These are phyloP conservation scores for Lamellibrachia luymesi DNA, from an alignment of 1,140 invertebrate genomes.

Conservation along the genomic window DNA sequence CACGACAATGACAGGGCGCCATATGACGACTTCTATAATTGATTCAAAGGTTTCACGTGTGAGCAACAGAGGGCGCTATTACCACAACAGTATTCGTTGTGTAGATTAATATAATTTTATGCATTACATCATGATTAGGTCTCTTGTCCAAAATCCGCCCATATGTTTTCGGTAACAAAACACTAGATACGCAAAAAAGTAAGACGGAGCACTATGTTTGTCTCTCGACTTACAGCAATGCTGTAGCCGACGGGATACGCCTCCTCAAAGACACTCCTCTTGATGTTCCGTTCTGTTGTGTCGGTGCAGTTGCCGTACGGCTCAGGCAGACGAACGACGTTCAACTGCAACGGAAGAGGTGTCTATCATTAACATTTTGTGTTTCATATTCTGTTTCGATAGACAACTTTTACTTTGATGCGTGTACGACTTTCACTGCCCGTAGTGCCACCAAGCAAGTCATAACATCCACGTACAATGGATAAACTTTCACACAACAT, in stretches of 20 bases:
- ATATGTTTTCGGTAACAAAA: not conserved
- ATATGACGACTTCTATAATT: not conserved
- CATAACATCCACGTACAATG: too few relatives aligned
- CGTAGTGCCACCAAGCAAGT: too few relatives aligned
- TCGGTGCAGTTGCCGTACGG: conserved; percentile 18
- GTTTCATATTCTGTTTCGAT: not conserved
- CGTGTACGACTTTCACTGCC: too few relatives aligned
- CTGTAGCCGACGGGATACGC: conserved; percentile 21
- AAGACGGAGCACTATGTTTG: not conserved
- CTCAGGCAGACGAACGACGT: not conserved
- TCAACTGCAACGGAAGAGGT: not conserved
- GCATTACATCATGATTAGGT: not conserved
- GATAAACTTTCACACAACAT: too few relatives aligned
- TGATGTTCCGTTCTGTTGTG: not conserved
- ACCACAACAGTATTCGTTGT: not conserved
- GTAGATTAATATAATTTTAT: not conserved
- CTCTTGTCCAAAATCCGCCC: not conserved
- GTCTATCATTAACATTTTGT: not conserved
- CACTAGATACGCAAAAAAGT: not conserved
- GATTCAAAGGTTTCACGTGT: not conserved
- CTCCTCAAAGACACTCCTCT: conserved; percentile 19
- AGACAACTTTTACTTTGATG: too few relatives aligned
- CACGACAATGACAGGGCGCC: not conserved
- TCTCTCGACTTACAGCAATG: not conserved
- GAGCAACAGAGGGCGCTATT: not conserved